These are phyloP conservation scores for Drosophila ercepeae DNA, from an alignment of 1,140 invertebrate species.

Conservation along the genomic window DNA sequence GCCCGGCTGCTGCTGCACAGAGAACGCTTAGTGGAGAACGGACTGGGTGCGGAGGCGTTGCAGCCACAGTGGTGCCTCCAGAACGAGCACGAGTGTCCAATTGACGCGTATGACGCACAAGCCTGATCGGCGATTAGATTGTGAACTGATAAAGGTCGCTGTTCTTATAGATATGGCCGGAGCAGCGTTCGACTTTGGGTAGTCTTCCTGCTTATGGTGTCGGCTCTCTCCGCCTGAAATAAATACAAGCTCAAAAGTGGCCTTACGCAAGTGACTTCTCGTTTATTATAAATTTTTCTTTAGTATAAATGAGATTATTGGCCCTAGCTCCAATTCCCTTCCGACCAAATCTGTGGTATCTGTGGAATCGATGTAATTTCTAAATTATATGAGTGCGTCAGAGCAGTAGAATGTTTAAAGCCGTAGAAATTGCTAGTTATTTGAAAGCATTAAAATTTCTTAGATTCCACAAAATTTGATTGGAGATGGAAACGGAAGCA, in stretches of 20 bases:
- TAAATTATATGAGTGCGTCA: conserved; percentile 6
- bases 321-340: conserved; percentile 8
- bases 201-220: conserved; percentile 1
- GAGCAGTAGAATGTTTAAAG: conserved; percentile 23
- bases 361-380: conserved; percentile 11
- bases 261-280: conserved; percentile 58
- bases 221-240: conserved; percentile 49
- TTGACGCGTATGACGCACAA: conserved; percentile 68
- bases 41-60: conserved; percentile 88
- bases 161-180: conserved; percentile 46
- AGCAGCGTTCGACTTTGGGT: conserved; percentile 11
- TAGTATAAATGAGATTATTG: conserved; percentile 67
- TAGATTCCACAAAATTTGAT: neutral
- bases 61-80: conserved; percentile 93
- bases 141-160: conserved; percentile 26
- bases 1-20: conserved; percentile 88
- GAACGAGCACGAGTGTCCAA: conserved; percentile 89
- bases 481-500: conserved; percentile 6
- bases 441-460: conserved; percentile 13
- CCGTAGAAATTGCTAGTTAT: conserved; percentile 20
- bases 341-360: neutral
- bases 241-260: conserved; percentile 43
- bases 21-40: conserved; percentile 88
- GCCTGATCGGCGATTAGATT: conserved; percentile 16
- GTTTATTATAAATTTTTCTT: conserved; percentile 48